Evolutionary conservation across 2,888 invertebrate species (phyloP).

Genomic region (Eremobia ochroleuca): DNA sequence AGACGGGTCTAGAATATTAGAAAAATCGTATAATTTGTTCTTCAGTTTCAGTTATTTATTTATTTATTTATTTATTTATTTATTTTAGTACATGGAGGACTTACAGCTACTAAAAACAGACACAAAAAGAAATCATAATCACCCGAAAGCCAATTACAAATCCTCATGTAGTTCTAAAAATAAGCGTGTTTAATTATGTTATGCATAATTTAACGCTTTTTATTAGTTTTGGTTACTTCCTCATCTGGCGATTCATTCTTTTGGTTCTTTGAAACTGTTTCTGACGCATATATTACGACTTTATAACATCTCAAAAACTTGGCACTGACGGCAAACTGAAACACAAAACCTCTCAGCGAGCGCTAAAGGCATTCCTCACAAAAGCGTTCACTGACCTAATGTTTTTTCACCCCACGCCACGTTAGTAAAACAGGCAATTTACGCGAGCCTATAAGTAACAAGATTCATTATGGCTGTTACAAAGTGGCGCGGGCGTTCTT

Average conservation of each 20-base stretch:
- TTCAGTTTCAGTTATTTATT: conserved; percentile 5
- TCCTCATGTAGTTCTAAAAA: too few species aligned
- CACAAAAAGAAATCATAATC: too few species aligned
- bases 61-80: too few species aligned
- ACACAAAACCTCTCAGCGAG: conserved; percentile 67
- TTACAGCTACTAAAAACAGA: too few species aligned
- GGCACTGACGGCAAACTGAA: conserved; percentile 46
- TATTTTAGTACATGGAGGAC: too few species aligned
- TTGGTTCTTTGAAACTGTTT: conserved; percentile 25
- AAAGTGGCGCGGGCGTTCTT: conserved; percentile 90
- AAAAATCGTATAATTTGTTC: not conserved
- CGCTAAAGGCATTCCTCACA: conserved; percentile 71
- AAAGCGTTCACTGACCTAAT: conserved; percentile 81
- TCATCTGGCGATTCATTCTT: conserved; percentile 1
- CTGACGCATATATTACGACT: conserved; percentile 19
- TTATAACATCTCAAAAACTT: conserved; percentile 57
- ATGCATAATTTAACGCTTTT: not conserved
- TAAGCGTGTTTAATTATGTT: not conserved
- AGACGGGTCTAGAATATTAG: not conserved
- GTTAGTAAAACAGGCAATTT: conserved; percentile 89
- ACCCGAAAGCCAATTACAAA: too few species aligned
- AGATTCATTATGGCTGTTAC: conserved; percentile 91
- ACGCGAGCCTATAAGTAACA: conserved; percentile 90
- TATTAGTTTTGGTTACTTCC: conserved; percentile 29
- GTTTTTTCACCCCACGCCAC: conserved; percentile 79